Base-by-base conservation (phyloP, 2,888 invertebrate species). In the Anticlea derivata region DNA sequence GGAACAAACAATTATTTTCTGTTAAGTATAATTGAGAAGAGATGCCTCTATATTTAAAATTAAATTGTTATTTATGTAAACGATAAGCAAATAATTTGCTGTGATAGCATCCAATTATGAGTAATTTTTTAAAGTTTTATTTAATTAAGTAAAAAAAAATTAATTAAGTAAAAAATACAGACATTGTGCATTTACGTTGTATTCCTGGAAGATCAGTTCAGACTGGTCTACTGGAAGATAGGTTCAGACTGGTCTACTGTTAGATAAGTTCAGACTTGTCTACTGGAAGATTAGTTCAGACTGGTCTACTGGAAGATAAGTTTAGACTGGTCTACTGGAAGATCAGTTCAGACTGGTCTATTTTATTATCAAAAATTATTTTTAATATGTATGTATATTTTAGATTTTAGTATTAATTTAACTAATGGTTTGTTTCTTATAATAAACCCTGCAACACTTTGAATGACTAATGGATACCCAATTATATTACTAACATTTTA, bases 141-240 rank as follows among this genome's bases (percentile, higher is more conserved):
- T 5, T 23, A 6, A 23, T 23, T 3, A n/a, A n/a, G 23, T 23
- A 23, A 23, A 6, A 6, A 5, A 3, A n/a, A n/a, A n/a, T n/a
- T n/a, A n/a, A n/a, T 17, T 26, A 26, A 26, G 6, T 26, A 26
- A 26, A 2, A n/a, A 26, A n/a, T 1, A n/a, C n/a, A n/a, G n/a
- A n/a, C n/a, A 31, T 38, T 26, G 26, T 29, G 17, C 20, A 39
- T 39, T 39, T 39, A 29, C 17, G 17, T 39, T 29, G 8, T 8
- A 29, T 20, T 29, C 20, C 20, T 17, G 29, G 13, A 37, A 27
- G 3, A 26, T 12, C n/a, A n/a, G n/a, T n/a, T n/a, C n/a, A n/a
- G n/a, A n/a, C n/a, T n/a, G 17, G 17, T 17, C 4, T 17, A 3
- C 4, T 2, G n/a, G n/a, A n/a, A 17, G 2, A 17, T 17, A 3